These are phyloP conservation scores for Aphrophora alni DNA, from an alignment of 2,888 invertebrate genomes.

Conservation along the genomic window DNA sequence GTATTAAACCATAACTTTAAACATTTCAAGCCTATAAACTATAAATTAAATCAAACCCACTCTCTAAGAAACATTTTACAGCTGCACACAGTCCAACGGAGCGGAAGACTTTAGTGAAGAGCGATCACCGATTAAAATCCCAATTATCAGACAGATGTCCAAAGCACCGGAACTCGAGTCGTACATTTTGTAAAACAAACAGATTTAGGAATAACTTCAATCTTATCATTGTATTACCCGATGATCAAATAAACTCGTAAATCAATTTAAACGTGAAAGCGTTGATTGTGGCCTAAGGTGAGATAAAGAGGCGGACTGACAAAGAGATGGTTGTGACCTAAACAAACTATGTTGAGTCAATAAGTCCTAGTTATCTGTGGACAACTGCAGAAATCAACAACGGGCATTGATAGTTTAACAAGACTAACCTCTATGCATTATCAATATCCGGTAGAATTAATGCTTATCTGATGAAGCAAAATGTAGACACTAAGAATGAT, in stretches of 20 bases:
- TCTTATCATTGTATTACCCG: background rate
- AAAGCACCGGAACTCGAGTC: background rate
- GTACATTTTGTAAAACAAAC: background rate
- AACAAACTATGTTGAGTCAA: background rate
- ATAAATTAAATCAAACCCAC: too few species aligned
- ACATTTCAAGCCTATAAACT: too few species aligned
- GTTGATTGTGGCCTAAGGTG: background rate
- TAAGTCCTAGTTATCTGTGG: background rate
- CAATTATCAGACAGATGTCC: background rate
- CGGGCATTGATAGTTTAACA: background rate
- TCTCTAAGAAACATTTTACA: too few species aligned
- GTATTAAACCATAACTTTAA: too few species aligned
- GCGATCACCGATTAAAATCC: background rate
- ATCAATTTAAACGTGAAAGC: background rate
- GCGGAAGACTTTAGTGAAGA: background rate
- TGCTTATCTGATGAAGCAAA: too few species aligned
- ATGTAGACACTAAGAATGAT: too few species aligned
- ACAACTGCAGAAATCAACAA: background rate
- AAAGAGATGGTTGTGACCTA: background rate
- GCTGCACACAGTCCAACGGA: background rate
- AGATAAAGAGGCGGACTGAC: background rate
- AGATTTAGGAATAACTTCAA: background rate
- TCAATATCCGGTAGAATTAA: background rate
- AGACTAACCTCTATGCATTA: background rate
- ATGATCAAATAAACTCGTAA: background rate